Conservation (phyloP, 2,888 invertebrate genomes). For the Tetragonisca angustula region DNA sequence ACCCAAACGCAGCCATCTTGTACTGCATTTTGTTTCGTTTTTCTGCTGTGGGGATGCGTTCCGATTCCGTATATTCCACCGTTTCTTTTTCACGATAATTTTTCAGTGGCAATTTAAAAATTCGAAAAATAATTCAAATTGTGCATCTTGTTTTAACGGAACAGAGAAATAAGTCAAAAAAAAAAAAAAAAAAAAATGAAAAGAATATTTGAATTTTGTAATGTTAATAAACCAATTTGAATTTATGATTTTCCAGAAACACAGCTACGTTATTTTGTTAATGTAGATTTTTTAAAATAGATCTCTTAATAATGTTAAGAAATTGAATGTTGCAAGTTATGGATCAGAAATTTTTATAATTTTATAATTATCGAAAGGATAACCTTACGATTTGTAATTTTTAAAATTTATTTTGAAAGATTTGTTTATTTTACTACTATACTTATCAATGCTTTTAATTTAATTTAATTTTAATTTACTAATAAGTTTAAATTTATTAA, state of each 20-base stretch:
- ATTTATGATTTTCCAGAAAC: not conserved
- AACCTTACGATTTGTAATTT: not conserved
- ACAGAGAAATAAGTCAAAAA: not conserved
- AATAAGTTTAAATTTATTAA: too few species aligned
- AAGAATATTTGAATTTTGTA: not conserved
- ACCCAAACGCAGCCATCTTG: slow-evolving; percentile 83
- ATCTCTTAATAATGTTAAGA: not conserved
- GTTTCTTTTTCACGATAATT: slow-evolving; percentile 27
- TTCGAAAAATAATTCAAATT: not conserved
- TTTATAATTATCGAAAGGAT: not conserved
- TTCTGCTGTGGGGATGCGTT: slow-evolving; percentile 76
- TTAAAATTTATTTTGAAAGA: not conserved
- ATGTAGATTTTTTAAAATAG: not conserved
- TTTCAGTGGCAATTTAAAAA: slow-evolving; percentile 42
- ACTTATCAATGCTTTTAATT: not conserved
- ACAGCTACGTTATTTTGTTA: not conserved
- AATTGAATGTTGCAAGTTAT: not conserved
- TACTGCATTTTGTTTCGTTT: slow-evolving; percentile 78
- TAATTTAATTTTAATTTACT: too few species aligned
- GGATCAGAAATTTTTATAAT: not conserved
- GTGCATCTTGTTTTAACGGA: not conserved
- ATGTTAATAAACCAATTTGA: not conserved
- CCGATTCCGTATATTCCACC: slow-evolving; percentile 68
- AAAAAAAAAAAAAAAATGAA: too few species aligned
- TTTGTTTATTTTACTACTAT: not conserved